Evolutionary conservation across 2,888 invertebrate species (phyloP).

Genomic region (Amphiduros pacificus): DNA sequence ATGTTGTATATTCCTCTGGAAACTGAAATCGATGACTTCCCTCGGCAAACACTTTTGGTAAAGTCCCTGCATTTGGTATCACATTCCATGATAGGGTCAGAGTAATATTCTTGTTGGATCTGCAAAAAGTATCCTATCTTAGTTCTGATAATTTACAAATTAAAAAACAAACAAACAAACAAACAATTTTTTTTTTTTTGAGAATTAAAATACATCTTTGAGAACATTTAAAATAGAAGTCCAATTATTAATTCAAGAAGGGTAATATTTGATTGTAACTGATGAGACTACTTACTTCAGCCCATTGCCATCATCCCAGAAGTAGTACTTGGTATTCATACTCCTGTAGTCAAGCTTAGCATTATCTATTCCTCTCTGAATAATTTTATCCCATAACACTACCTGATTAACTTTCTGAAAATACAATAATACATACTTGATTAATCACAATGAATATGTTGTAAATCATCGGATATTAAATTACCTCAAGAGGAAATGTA

Average conservation of each 20-base stretch:
- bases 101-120: conserved; percentile 91
- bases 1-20: conserved; percentile 65
- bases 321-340: conserved; percentile 97
- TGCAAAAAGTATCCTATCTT: too few species aligned
- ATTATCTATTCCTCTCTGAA: conserved; percentile 89
- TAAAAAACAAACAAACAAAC: too few species aligned
- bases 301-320: conserved; percentile 99
- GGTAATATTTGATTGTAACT: too few species aligned
- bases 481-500: too few species aligned
- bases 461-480: too few species aligned
- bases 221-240: too few species aligned
- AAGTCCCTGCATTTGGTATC: conserved; percentile 94
- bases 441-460: too few species aligned
- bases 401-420: conserved; percentile 68
- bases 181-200: too few species aligned
- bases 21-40: conserved; percentile 88
- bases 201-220: too few species aligned
- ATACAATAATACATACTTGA: too few species aligned
- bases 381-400: conserved; percentile 98
- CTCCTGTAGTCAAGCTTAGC: conserved; percentile 90
- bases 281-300: conserved; percentile 81
- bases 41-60: conserved; percentile 82
- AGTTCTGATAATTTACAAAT: too few species aligned
- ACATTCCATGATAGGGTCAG: conserved; percentile 96
- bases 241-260: too few species aligned